Conservation (phyloP, 2,888 invertebrate genomes). For the Nephrotoma flavescens region DNA sequence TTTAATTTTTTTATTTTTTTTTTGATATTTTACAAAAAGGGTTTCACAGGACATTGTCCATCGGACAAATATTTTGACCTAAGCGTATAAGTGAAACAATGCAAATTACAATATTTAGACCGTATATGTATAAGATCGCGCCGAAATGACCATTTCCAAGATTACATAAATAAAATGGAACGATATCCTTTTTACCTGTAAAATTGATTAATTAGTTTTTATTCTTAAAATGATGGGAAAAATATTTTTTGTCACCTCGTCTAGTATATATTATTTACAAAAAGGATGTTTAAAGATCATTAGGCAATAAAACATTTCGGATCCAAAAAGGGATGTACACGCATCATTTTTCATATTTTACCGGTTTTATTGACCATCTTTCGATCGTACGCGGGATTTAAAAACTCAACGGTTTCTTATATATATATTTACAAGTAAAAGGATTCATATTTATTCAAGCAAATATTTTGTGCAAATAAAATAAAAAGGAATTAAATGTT, state of each 20-base stretch:
- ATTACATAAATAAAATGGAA: not conserved
- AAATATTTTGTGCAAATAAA: not conserved
- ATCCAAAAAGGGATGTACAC: not conserved
- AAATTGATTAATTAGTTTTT: not conserved
- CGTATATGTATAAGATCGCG: not conserved
- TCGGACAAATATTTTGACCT: constrained; percentile 5
- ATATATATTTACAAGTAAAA: not conserved
- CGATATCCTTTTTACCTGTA: not conserved
- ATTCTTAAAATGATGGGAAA: not conserved
- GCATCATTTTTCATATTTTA: not conserved
- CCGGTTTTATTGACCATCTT: not conserved
- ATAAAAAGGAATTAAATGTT: not conserved
- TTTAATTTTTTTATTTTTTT: not conserved
- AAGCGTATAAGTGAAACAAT: constrained; percentile 2
- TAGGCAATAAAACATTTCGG: not conserved
- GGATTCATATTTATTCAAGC: not conserved
- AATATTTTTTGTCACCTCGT: not conserved
- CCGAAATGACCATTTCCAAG: not conserved
- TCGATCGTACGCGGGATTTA: not conserved
- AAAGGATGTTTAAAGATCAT: not conserved
- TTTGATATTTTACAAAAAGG: not conserved
- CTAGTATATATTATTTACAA: not conserved
- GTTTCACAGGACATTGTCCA: not conserved
- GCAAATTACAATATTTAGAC: constrained; percentile 5
- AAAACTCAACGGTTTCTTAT: not conserved